Conservation (phyloP, 2,888 invertebrate species). For the Eumerus sabulonum region DNA sequence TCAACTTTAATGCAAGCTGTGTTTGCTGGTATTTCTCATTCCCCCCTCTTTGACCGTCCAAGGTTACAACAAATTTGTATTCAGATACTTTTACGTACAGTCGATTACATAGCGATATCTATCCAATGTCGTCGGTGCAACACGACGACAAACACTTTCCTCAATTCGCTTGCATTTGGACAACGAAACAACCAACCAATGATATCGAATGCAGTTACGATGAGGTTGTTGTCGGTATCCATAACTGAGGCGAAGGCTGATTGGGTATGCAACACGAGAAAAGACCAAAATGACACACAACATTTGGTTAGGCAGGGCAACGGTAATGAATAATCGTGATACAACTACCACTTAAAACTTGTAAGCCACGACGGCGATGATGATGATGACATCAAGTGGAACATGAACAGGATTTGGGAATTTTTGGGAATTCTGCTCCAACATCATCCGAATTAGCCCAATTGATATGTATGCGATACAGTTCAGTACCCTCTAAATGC, state of each 20-base stretch:
- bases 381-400: constrained; percentile 34
- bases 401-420: constrained; percentile 51
- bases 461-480: no score
- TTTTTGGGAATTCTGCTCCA: constrained; percentile 31
- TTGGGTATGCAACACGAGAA: background rate
- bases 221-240: background rate
- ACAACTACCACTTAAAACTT: background rate
- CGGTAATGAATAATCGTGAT: constrained; percentile 31
- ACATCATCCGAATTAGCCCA: no score
- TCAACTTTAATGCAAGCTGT: no score
- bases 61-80: constrained; percentile 34
- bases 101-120: constrained; percentile 5
- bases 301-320: background rate
- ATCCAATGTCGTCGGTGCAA: background rate
- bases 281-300: background rate
- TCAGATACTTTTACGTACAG: constrained; percentile 11
- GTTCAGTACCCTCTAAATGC: no score
- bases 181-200: background rate
- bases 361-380: constrained; percentile 21
- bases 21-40: constrained; percentile 13
- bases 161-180: background rate
- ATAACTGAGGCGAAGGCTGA: no score
- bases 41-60: constrained; percentile 10
- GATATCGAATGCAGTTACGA: constrained; percentile 23
- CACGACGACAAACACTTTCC: constrained; percentile 15